Conservation (phyloP, 2,888 invertebrate genomes). For the Abscondita cerata region DNA sequence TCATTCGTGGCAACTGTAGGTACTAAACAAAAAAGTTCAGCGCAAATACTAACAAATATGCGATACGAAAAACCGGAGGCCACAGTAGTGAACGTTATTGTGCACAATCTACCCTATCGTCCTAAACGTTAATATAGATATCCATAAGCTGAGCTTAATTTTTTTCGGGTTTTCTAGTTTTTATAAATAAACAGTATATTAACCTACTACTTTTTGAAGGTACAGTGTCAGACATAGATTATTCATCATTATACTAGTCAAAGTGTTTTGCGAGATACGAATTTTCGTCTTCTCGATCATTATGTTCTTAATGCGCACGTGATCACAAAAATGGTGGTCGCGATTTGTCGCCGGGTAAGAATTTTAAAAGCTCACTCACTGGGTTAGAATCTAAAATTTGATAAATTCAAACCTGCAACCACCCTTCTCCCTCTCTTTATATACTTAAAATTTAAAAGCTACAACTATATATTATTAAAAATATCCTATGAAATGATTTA, state of each 20-base stretch:
- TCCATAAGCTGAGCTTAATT: slow-evolving; percentile 56
- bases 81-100: slow-evolving; percentile 48
- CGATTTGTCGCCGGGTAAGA: slow-evolving; percentile 1
- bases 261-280: no score
- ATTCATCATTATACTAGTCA: slow-evolving; percentile 40
- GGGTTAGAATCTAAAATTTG: slow-evolving; percentile 13
- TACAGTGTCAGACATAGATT: slow-evolving; percentile 59
- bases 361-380: not conserved
- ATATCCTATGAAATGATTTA: slow-evolving; percentile 47
- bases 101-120: slow-evolving; percentile 55
- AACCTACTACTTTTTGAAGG: slow-evolving; percentile 55
- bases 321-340: slow-evolving; percentile 52
- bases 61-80: slow-evolving; percentile 39
- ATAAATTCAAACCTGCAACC: slow-evolving; percentile 34
- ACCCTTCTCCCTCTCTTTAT: slow-evolving; percentile 19
- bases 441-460: slow-evolving; percentile 41
- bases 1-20: slow-evolving; percentile 9
- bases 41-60: no score
- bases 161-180: slow-evolving; percentile 49
- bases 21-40: not conserved
- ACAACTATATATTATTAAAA: slow-evolving; percentile 45
- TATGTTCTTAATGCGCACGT: slow-evolving; percentile 53
- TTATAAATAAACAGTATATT: slow-evolving; percentile 52
- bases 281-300: slow-evolving; percentile 20
- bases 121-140: slow-evolving; percentile 59